phyloP scores from a whole-genome alignment of 2,888 invertebrate genomes.

The Drosophila multiciliata region DNA sequence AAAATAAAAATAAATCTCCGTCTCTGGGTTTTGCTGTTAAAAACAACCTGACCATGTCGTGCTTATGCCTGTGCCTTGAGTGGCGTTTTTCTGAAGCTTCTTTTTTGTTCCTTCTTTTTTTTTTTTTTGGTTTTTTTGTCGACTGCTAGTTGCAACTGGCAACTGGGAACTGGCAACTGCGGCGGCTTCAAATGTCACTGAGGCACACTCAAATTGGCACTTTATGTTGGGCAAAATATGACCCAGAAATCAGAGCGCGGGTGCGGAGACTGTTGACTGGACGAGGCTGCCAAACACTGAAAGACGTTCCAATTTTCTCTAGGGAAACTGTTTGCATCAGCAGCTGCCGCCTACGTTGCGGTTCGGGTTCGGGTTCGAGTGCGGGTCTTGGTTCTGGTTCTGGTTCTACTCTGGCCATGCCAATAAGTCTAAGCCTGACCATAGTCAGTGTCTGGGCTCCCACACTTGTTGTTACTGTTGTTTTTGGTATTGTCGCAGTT shows the following conservation, averaged over 20 bases:
- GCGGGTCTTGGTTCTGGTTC: background rate
- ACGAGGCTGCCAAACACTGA: conserved; percentile 42
- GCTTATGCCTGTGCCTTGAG: conserved; percentile 35
- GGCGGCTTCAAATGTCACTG: conserved; percentile 75
- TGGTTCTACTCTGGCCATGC: conserved; percentile 14
- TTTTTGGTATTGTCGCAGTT: conserved; percentile 30
- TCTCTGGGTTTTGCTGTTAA: conserved; percentile 60
- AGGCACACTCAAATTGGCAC: conserved; percentile 58
- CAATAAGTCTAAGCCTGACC: conserved; percentile 28
- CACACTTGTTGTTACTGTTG: conserved; percentile 44
- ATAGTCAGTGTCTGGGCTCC: conserved; percentile 53
- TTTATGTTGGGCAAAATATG: conserved; percentile 71
- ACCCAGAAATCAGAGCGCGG: conserved; percentile 71
- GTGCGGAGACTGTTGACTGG: conserved; percentile 35
- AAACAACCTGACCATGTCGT: conserved; percentile 78
- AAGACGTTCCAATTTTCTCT: conserved; percentile 55
- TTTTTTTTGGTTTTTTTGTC: conserved; percentile 17
- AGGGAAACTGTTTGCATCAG: conserved; percentile 69
- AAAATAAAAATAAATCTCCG: conserved; percentile 64
- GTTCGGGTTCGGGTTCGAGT: conserved; percentile 14
- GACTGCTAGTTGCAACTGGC: conserved; percentile 12
- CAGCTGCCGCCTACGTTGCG: conserved; percentile 31
- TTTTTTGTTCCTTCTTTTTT: background rate
- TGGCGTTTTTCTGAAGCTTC: conserved; percentile 38
- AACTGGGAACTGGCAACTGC: conserved; percentile 43